These are phyloP conservation scores for Lemur catta DNA, from an alignment of 2,797 vertebrate species.

Conservation along the genomic window DNA sequence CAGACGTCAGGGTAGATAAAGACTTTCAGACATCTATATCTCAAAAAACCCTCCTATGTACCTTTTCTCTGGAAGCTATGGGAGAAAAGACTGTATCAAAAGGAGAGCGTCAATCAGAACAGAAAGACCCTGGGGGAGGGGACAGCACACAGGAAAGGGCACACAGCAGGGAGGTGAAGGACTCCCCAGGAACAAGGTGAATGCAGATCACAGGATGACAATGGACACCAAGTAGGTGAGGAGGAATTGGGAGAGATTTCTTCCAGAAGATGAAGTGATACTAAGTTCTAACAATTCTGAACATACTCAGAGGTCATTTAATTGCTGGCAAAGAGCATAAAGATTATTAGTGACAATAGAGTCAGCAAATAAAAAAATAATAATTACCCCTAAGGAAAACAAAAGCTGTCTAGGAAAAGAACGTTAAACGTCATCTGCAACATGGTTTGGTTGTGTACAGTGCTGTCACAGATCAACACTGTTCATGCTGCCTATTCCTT, in stretches of 20 bases:
- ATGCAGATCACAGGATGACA: too few relatives aligned
- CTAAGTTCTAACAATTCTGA: background rate
- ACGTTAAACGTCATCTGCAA: background rate
- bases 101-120: background rate
- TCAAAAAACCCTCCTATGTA: background rate
- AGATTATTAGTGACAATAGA: background rate
- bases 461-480: background rate
- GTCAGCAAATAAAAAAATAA: background rate
- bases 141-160: background rate
- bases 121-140: background rate
- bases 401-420: background rate
- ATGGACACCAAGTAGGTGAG: too few relatives aligned
- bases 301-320: background rate
- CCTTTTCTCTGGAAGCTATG: background rate
- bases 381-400: background rate
- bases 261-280: background rate
- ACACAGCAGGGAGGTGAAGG: background rate
- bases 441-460: fast-evolving
- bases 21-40: background rate
- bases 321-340: background rate
- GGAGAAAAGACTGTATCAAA: background rate
- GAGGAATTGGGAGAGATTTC: background rate
- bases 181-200: background rate
- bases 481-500: background rate
- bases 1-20: background rate